Base-by-base conservation (phyloP, 2,888 invertebrate species). In the Zhuqinia jingwanae region DNA sequence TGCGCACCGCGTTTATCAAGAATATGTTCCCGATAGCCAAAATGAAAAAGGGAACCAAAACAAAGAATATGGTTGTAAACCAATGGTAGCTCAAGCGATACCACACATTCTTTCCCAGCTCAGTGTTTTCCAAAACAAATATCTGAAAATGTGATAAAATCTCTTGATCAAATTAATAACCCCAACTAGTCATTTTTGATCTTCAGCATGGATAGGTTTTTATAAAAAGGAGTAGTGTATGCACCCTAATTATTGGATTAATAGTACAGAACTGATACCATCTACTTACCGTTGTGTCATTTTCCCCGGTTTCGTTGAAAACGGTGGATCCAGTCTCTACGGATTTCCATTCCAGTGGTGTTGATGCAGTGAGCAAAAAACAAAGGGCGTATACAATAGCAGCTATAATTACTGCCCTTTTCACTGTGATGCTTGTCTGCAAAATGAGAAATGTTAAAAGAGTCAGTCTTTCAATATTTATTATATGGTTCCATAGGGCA, bases 291-390 rank as follows among this genome's bases (percentile, higher is more conserved):
- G 65, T 65, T 3, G 36, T 6, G 8, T 36, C 36, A 36, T 36
- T 36, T 36, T 36, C 1, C 36, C n/a, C 3, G 10, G 11, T 10
- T 5, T 36, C 30, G 8, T 36, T 6, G 36, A 3, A 36, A 8
- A n/a, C 15, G 6, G 11, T 36, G n/a, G n/a, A n/a, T n/a, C n/a
- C n/a, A n/a, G 3, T 42, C 1, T 10, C 15, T 13, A 56, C 56
- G 15, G 75, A n/a, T 53, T 10, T 27, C 75, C 75, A 75, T 56
- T 75, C 75, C 6, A 75, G 56, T 17, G 75, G 53, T 8, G 75
- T 75, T 3, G 75, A 53, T 15, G 75, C 75, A 30, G 75, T 75
- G 53, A 75, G 75, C 3, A 56, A 6, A 36, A 75, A 75, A 15
- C 75, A 75, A 0, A 17, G 6, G 2, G 36, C 10, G 53, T 53